A percentile compares a stretch with the other conserved stretches of the same genome.
Evolutionary conservation across 2,113 vertebrate species (phyloP).

Genomic region (Alexandromys fortis): DNA sequence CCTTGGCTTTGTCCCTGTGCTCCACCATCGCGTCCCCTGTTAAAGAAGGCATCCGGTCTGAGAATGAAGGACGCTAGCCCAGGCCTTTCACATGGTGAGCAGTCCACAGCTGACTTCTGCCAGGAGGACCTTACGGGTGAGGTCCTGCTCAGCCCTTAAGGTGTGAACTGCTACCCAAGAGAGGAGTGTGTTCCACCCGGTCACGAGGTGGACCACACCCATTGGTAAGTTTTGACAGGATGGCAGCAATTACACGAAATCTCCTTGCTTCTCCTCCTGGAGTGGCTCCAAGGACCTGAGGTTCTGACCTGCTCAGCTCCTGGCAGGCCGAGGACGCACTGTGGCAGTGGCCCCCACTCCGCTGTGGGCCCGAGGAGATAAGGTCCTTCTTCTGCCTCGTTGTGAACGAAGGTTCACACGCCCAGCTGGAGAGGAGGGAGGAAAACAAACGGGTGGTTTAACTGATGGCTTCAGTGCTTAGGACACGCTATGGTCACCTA

Average conservation of each 20-base stretch:
- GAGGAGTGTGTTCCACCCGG: too few species aligned
- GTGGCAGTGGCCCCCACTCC: background rate
- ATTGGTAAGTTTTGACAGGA: background rate
- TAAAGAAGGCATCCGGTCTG: background rate
- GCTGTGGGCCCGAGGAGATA: background rate
- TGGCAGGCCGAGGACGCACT: too few species aligned
- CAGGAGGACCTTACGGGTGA: rapidly evolving
- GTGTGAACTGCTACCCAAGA: background rate
- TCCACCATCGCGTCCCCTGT: background rate
- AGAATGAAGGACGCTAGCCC: background rate
- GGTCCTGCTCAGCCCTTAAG: background rate
- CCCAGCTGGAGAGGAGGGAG: background rate
- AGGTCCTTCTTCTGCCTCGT: background rate
- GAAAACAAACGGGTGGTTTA: background rate
- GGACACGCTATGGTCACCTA: background rate
- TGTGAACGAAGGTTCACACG: background rate
- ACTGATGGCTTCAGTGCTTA: background rate
- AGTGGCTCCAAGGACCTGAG: background rate
- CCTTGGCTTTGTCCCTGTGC: rapidly evolving
- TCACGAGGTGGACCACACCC: background rate
- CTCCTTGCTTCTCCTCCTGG: background rate
- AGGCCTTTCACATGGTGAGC: background rate
- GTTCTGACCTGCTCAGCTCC: background rate
- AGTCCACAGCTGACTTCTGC: background rate
- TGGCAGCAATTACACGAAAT: background rate